Evolutionary conservation across 2,113 vertebrate genomes (phyloP), one percentile per base, ranked within the genome.

Genomic region (Carlito syrichta): DNA sequence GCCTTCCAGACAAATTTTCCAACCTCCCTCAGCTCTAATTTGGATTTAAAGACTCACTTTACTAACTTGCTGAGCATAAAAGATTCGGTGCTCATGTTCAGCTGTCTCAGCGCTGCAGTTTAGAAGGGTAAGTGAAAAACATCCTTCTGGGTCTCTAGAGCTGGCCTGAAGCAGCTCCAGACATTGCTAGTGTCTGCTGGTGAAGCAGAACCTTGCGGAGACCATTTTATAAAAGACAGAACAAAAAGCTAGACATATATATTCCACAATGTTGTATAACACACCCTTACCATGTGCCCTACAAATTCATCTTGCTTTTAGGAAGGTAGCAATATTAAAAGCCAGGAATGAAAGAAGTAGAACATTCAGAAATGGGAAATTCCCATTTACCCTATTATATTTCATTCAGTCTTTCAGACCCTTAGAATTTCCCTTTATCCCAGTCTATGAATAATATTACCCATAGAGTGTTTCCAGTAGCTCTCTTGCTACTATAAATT

Each of bases 11-110:
- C 10, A 89, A 45, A 62, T 77, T 89, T 76, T 76, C 52, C 68
- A 86, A 69, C 22, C 13, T 85, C 81, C 68, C 90, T 83, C 50
- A 86, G 87, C 76, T 92, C 85, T 94, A 92, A 96, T 97, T 86
- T 95, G 79, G 38, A 81, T 48, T 91, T 66, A 3, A 85, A 94
- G 85, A 85, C 77, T 94, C 68, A 81, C 86, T 96, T 97, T 85
- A 90, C 89, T 92, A 86, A 92, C 52, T 91, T 87, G 77, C 83
- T 82, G 68, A 95, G 88, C 56, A 11, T 92, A 50, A 87, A 96
- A 91, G 76, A 90, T 83, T 58, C 89, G 60, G 45, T 88, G 77
- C 71, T 76, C 89, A 77, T 90, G 63, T 83, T 94, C 69, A 94
- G 79, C 82, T 89, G 11, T 95, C 77, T 89, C 62, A 82, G 50